Evolutionary conservation across 2,888 invertebrate genomes (phyloP).

Genomic region (Melinaea menophilus): DNA sequence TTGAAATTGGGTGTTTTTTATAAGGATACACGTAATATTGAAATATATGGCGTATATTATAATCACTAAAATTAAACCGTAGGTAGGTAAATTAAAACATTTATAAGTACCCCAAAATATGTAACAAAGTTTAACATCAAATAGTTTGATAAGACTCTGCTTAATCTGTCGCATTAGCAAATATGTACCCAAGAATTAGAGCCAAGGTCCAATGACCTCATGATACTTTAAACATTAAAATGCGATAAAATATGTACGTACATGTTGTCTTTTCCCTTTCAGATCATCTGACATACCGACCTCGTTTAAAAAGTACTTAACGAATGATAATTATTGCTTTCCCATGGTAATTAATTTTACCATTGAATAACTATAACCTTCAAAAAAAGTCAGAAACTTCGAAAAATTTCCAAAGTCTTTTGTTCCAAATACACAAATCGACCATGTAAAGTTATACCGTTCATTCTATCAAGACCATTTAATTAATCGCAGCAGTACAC

Average conservation of each 20-base stretch:
- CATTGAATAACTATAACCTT: slow-evolving; percentile 2
- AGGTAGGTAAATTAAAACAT: not conserved
- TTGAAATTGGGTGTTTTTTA: too few relatives aligned
- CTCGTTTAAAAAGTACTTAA: slow-evolving; percentile 22
- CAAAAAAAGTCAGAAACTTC: too few relatives aligned
- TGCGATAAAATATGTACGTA: slow-evolving; percentile 4
- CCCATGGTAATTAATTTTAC: too few relatives aligned
- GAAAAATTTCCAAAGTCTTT: too few relatives aligned
- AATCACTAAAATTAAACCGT: not conserved
- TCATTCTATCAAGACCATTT: too few relatives aligned
- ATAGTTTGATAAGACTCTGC: slow-evolving; percentile 40
- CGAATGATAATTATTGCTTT: not conserved
- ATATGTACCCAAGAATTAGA: slow-evolving; percentile 48
- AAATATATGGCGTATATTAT: too few relatives aligned
- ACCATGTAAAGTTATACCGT: too few relatives aligned
- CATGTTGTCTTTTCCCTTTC: slow-evolving; percentile 26
- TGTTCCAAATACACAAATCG: too few relatives aligned
- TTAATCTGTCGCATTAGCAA: slow-evolving; percentile 47
- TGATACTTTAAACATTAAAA: slow-evolving; percentile 6
- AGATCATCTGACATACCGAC: slow-evolving; percentile 27
- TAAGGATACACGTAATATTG: too few relatives aligned
- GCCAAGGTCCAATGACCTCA: slow-evolving; percentile 51
- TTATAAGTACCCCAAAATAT: not conserved
- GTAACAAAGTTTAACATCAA: slow-evolving; percentile 9
- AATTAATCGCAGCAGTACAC: too few relatives aligned